phyloP scores from a whole-genome alignment of 2,113 vertebrate species.

The Boulengeromyrus knoepffleri region DNA sequence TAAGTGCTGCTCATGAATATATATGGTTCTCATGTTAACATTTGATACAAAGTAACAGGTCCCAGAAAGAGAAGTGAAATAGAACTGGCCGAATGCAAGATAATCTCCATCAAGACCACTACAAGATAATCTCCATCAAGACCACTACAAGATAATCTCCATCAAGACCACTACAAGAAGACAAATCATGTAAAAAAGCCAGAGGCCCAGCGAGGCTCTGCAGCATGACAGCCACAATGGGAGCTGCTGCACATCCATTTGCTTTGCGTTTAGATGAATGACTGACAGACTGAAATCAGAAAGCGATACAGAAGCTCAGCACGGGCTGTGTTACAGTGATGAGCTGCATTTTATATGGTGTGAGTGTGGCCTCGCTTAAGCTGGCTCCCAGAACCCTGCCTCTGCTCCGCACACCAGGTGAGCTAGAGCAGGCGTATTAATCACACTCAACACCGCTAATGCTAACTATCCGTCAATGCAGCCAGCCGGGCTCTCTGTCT shows the following conservation, averaged over 20 bases:
- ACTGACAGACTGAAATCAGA: neutral
- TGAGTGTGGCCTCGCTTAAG: conserved; percentile 53
- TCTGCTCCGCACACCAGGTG: conserved; percentile 60
- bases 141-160: neutral
- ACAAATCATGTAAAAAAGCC: neutral
- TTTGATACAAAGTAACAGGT: neutral
- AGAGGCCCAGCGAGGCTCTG: neutral
- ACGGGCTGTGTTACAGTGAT: neutral
- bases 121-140: neutral
- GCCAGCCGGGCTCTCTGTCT: conserved; percentile 70
- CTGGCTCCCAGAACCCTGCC: conserved; percentile 41
- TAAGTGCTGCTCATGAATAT: neutral
- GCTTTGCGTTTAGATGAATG: neutral
- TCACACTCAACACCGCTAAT: conserved; percentile 86
- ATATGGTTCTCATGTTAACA: neutral
- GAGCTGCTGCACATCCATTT: neutral
- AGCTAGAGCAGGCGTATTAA: conserved; percentile 76
- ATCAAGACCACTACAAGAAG: neutral
- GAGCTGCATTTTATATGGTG: neutral
- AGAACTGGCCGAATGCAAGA: neutral
- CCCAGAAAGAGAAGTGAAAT: neutral
- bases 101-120: neutral
- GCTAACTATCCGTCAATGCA: conserved; percentile 80
- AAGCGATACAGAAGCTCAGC: neutral
- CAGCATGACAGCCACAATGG: neutral